phyloP scores from a whole-genome alignment of 2,113 vertebrate species.

The Bombycilla garrulus region DNA sequence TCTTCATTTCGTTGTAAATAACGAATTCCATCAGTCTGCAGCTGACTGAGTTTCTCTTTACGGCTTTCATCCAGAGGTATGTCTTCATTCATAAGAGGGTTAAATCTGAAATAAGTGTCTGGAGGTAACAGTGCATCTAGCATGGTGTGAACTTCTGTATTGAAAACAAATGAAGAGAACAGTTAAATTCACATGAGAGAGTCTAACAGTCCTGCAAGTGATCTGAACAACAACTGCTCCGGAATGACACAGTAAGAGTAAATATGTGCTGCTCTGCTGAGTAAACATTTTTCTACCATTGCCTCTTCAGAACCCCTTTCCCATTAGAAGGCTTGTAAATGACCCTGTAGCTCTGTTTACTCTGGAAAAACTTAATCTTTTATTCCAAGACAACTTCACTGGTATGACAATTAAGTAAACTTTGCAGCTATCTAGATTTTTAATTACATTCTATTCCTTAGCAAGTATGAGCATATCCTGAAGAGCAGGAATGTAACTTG shows the following conservation, averaged over 20 bases:
- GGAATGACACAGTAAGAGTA: neutral
- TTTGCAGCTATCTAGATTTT: neutral
- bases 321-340: neutral
- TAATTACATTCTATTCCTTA: neutral
- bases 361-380: neutral
- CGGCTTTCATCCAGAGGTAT: constrained; percentile 90
- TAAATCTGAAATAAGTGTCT: constrained; percentile 93
- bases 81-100: constrained; percentile 91
- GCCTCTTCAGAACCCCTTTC: neutral
- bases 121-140: constrained; percentile 88
- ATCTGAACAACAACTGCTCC: neutral
- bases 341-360: neutral
- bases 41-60: constrained; percentile 86
- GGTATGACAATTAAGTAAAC: neutral
- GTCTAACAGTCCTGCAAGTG: neutral
- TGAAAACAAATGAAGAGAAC: constrained; percentile 18
- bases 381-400: neutral
- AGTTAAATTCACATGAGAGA: neutral
- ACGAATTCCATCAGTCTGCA: constrained; percentile 82
- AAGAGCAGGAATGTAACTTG: neutral
- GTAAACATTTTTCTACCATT: neutral
- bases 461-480: neutral
- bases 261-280: neutral
- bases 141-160: constrained; percentile 92
- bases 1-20: constrained; percentile 92